Evolutionary conservation across 2,888 invertebrate species (phyloP).

Genomic region (Hemithea aestivaria): DNA sequence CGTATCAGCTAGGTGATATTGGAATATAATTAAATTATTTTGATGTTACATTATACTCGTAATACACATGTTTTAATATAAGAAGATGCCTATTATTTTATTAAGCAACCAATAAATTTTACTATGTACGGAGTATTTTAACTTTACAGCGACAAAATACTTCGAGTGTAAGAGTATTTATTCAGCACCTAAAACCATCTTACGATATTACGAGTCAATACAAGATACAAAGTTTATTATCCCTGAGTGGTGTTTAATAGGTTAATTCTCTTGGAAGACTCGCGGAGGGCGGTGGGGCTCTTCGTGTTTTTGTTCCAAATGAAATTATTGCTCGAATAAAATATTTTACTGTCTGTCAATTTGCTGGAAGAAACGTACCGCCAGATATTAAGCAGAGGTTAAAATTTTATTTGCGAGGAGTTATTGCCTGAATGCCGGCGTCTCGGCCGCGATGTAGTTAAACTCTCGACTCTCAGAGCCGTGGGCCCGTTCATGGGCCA

Average conservation of each 20-base stretch:
- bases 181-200: slow-evolving; percentile 31
- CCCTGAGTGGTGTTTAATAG: slow-evolving; percentile 65
- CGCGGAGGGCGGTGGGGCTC: slow-evolving; percentile 44
- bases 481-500: slow-evolving; percentile 49
- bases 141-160: slow-evolving; percentile 19
- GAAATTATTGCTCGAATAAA: slow-evolving; percentile 75
- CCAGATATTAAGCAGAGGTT: slow-evolving; percentile 75
- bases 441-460: slow-evolving; percentile 48
- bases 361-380: slow-evolving; percentile 61
- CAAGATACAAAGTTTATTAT: slow-evolving; percentile 60
- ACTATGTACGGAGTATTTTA: no score
- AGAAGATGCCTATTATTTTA: no score
- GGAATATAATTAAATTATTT: no score
- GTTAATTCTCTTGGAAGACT: slow-evolving; percentile 73
- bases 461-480: slow-evolving; percentile 54
- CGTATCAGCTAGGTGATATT: no score
- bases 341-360: slow-evolving; percentile 79
- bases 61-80: no score
- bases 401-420: slow-evolving; percentile 72
- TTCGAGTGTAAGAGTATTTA: slow-evolving; percentile 29
- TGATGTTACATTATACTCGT: no score
- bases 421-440: slow-evolving; percentile 53
- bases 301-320: slow-evolving; percentile 74
- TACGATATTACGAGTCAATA: slow-evolving; percentile 51
- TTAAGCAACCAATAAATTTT: no score